Evolutionary conservation across 2,888 invertebrate genomes (phyloP).

Genomic region (Euzetes globulus): DNA sequence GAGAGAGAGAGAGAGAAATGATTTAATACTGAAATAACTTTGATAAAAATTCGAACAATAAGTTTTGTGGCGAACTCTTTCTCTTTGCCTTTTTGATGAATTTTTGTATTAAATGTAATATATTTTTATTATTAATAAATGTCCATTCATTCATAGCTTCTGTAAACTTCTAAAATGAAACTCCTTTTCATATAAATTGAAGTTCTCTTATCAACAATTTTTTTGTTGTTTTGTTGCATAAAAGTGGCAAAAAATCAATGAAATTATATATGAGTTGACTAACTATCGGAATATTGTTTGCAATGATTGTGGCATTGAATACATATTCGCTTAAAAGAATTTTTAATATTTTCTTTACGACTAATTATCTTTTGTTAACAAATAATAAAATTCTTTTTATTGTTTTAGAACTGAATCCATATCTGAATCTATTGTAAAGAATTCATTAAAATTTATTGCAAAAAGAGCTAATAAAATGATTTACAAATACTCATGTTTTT

Average conservation of each 20-base stretch:
- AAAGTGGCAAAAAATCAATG: background rate
- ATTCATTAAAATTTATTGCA: too few relatives aligned
- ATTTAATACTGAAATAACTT: constrained; percentile 7
- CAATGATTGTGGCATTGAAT: too few relatives aligned
- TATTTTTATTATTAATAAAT: background rate
- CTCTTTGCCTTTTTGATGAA: background rate
- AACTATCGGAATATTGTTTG: too few relatives aligned
- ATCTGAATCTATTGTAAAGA: too few relatives aligned
- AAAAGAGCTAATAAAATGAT: too few relatives aligned
- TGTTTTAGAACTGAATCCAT: too few relatives aligned
- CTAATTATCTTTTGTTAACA: too few relatives aligned
- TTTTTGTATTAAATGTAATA: background rate
- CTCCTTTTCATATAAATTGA: background rate
- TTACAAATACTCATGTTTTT: too few relatives aligned
- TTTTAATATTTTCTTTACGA: too few relatives aligned
- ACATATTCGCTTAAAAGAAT: too few relatives aligned
- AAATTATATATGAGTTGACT: background rate
- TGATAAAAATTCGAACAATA: background rate
- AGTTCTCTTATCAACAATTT: background rate
- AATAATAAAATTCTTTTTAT: too few relatives aligned
- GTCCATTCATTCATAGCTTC: background rate
- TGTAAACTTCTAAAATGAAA: background rate
- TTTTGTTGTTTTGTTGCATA: background rate
- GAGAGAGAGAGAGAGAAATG: too few relatives aligned
- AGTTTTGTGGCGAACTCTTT: background rate